Evolutionary conservation across 2,888 invertebrate genomes (phyloP).

Genomic region (Trissolcus brochymenae): DNA sequence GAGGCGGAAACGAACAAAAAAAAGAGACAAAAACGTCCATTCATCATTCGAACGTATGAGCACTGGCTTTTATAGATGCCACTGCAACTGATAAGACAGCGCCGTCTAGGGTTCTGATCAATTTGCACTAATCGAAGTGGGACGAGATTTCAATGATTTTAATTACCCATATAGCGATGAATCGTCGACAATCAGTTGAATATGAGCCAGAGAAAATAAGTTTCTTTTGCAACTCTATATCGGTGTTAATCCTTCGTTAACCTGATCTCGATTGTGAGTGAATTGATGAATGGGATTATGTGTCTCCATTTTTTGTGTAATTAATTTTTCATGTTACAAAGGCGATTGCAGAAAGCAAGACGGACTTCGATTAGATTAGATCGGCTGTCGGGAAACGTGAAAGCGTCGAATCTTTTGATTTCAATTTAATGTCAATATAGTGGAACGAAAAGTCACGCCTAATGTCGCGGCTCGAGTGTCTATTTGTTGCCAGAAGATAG

Average conservation of each 20-base stretch:
- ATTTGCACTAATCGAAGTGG: not conserved
- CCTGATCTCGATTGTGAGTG: slow-evolving; percentile 45
- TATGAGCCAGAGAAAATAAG: no score
- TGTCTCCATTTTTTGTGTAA: slow-evolving; percentile 11
- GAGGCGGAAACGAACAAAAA: slow-evolving; percentile 8
- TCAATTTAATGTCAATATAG: slow-evolving; percentile 36
- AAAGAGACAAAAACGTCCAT: slow-evolving; percentile 9
- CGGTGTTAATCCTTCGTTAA: slow-evolving; percentile 48
- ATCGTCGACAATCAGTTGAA: not conserved
- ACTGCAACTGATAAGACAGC: slow-evolving; percentile 5
- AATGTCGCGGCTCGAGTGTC: no score
- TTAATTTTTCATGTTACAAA: slow-evolving; percentile 21
- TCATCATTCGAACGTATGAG: slow-evolving; percentile 2
- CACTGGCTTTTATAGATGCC: slow-evolving; percentile 4
- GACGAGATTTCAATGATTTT: not conserved
- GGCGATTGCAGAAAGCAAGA: not conserved
- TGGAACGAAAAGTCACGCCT: slow-evolving; percentile 1
- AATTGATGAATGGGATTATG: slow-evolving; percentile 6
- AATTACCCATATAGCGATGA: not conserved
- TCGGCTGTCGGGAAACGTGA: not conserved
- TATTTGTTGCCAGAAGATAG: not conserved
- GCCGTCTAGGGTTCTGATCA: not conserved
- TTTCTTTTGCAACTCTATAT: slow-evolving; percentile 13
- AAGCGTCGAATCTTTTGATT: slow-evolving; percentile 29
- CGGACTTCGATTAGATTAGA: slow-evolving; percentile 21